Evolutionary conservation across 2,888 invertebrate genomes (phyloP), one percentile per base, ranked within the genome.

Genomic region (Xylota segnis): DNA sequence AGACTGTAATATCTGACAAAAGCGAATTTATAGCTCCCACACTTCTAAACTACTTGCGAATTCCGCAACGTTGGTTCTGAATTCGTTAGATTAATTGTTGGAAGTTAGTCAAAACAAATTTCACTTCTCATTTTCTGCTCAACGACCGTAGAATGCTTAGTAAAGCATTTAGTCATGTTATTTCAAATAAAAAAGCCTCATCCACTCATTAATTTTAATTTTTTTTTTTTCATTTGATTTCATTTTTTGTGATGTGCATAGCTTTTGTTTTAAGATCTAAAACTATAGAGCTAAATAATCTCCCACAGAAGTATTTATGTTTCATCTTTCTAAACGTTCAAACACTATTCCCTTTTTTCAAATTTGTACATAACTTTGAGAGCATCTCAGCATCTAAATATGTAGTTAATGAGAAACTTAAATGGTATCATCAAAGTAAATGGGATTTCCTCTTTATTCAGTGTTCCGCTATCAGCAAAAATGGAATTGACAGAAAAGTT

Each of bases 131-230:
- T 23, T 1, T 18, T 10, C 6, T 29, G 4, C 1, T 14, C 34
- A 37, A 18, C 37, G 61, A 9, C 10, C 10, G 29, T 32, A 34
- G 40, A 32, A 45, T 63, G 1, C 23, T 45, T 45, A 10, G 29
- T 18, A 63, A 63, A 63, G 32, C 45, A 16, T 18, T 63, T 63
- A 63, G 45, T 63, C 32, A 12, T 45, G 63, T 63, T 32, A 63
- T 63, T 63, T 45, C 12, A 47, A 63, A 63, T 63, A 6, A 32
- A 63, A 5, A 23, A 61, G 14, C 61, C 43, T 10, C 6, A 5
- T 37, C 3, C 3, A n/a, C n/a, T n/a, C n/a, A n/a, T 23, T 23
- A 2, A 2, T 3, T 23, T 23, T 23, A 3, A 23, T 23, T 2
- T 23, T 2, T 3, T 23, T 23, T 23, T 23, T 23, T 3, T 23